A percentile compares a stretch with the other conserved stretches of the same genome.
Evolutionary conservation across 2,113 vertebrate species (phyloP).

Genomic region (Arizona elegans): DNA sequence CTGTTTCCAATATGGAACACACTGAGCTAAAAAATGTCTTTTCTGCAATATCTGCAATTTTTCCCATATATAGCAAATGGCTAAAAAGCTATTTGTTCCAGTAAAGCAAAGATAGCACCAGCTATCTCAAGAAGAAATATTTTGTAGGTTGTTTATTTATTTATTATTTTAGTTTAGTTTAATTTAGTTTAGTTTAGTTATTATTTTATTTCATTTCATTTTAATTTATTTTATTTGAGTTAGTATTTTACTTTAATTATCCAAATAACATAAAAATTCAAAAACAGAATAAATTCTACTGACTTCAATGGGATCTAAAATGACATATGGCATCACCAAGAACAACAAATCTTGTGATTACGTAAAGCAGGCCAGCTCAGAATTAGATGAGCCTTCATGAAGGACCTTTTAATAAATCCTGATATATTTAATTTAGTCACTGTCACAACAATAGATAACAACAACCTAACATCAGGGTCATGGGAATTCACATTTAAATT

Average conservation of each 20-base stretch:
- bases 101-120: not conserved
- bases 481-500: not conserved
- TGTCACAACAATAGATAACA: not conserved
- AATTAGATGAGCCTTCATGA: not conserved
- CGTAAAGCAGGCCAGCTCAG: not conserved
- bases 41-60: not conserved
- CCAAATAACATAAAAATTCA: not conserved
- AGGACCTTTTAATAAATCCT: not conserved
- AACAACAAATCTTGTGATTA: not conserved
- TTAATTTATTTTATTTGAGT: not conserved
- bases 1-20: not conserved
- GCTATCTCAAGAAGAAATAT: not conserved
- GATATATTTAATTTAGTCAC: not conserved
- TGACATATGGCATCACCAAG: not conserved
- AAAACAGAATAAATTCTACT: not conserved
- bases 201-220: not conserved
- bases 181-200: too few relatives aligned
- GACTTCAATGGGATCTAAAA: not conserved
- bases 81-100: not conserved
- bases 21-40: not conserved
- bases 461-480: not conserved
- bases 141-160: not conserved
- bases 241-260: too few relatives aligned
- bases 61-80: not conserved
- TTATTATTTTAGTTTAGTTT: too few relatives aligned